Evolutionary conservation across 2,797 vertebrate genomes (phyloP).

Genomic region (Xyrichtys novacula): DNA sequence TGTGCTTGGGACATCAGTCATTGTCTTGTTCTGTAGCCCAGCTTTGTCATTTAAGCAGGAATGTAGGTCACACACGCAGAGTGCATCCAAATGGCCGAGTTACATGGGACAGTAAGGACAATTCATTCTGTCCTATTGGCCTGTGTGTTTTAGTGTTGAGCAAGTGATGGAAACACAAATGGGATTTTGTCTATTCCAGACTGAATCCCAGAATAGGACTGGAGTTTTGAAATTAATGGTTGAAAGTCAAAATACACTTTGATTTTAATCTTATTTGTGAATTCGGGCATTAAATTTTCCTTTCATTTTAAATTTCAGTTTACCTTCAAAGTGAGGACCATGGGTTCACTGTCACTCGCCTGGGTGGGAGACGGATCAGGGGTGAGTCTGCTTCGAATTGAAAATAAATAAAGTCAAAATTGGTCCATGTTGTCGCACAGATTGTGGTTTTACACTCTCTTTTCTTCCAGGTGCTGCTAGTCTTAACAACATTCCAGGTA

Average conservation of each 20-base stretch:
- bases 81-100: slow-evolving; percentile 69
- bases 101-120: slow-evolving; percentile 61
- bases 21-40: slow-evolving; percentile 60
- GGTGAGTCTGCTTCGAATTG: slow-evolving; percentile 83
- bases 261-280: not conserved
- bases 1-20: slow-evolving; percentile 42
- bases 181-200: slow-evolving; percentile 10
- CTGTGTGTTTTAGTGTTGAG: slow-evolving; percentile 7
- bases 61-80: slow-evolving; percentile 79
- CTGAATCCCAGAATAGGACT: too few species aligned
- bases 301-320: slow-evolving; percentile 75
- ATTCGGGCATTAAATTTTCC: too few species aligned
- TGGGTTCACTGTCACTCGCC: slow-evolving; percentile 90
- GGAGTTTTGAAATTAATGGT: too few species aligned
- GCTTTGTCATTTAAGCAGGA: slow-evolving; percentile 69
- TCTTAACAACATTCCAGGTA: slow-evolving; percentile 92
- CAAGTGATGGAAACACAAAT: not conserved
- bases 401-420: not conserved
- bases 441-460: not conserved
- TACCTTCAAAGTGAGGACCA: slow-evolving; percentile 88
- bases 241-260: not conserved
- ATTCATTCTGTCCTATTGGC: slow-evolving; percentile 45
- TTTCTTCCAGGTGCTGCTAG: slow-evolving; percentile 88
- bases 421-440: not conserved
- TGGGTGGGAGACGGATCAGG: slow-evolving; percentile 95